These are phyloP conservation scores for Sus scrofa DNA, from an alignment of 2,113 vertebrate genomes.

Conservation along the genomic window DNA sequence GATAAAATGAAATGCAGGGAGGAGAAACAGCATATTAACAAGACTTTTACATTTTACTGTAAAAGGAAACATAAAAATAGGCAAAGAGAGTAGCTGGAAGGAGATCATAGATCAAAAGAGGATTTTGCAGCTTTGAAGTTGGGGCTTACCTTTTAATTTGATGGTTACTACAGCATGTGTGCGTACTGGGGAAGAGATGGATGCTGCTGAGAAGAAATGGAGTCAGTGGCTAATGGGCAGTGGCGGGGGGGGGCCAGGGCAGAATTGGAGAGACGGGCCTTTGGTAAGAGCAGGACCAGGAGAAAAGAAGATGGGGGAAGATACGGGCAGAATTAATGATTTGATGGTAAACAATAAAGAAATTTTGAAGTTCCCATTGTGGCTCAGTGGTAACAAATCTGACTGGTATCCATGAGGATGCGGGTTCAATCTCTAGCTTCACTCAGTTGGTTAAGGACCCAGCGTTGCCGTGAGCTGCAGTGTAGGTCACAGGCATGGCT, in stretches of 20 bases:
- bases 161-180: neutral
- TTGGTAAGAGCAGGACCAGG: neutral
- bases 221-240: neutral
- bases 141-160: neutral
- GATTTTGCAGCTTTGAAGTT: neutral
- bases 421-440: too few species aligned
- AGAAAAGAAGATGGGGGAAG: neutral
- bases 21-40: neutral
- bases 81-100: neutral
- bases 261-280: neutral
- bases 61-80: neutral
- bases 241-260: too few species aligned
- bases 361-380: too few species aligned
- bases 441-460: too few species aligned
- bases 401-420: too few species aligned
- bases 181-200: neutral
- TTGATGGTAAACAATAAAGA: neutral
- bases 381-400: too few species aligned
- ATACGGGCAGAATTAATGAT: too few species aligned
- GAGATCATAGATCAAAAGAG: neutral
- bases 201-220: neutral
- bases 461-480: too few species aligned
- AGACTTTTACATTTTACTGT: neutral
- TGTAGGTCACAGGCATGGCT: too few species aligned
- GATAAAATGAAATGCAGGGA: neutral